phyloP scores from a whole-genome alignment of 1,140 invertebrate species.

The Psilanteris sp. region DNA sequence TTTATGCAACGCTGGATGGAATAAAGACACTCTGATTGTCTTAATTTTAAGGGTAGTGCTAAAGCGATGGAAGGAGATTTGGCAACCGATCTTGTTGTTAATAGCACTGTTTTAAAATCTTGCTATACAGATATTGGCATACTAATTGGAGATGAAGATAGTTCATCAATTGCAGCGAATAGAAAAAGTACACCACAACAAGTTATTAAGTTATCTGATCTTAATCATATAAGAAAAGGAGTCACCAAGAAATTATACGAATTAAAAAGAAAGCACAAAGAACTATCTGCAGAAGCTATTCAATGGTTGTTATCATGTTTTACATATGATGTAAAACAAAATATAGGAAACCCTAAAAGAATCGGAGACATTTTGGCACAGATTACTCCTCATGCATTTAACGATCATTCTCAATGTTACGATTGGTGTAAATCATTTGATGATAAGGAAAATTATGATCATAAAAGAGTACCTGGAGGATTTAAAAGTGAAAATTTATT shows the following conservation, averaged over 20 bases:
- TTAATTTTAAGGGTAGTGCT: slow-evolving; percentile 8
- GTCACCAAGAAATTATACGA: slow-evolving; percentile 6
- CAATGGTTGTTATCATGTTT: slow-evolving; percentile 32
- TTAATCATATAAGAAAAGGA: slow-evolving; percentile 26
- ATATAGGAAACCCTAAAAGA: slow-evolving; percentile 19
- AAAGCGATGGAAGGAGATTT: slow-evolving; percentile 15
- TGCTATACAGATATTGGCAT: slow-evolving; percentile 6
- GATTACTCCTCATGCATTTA: slow-evolving; percentile 41
- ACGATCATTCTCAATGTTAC: slow-evolving; percentile 22
- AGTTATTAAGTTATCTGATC: slow-evolving; percentile 19
- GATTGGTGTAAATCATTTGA: slow-evolving; percentile 11
- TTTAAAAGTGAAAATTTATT: too few relatives aligned
- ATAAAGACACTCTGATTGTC: too few relatives aligned
- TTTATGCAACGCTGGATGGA: too few relatives aligned
- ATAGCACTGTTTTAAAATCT: slow-evolving; percentile 13
- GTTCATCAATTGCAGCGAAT: not conserved
- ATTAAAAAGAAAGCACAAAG: slow-evolving; percentile 8
- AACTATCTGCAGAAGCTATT: slow-evolving; percentile 5
- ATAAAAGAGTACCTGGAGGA: slow-evolving; percentile 20
- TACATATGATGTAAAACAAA: slow-evolving; percentile 35
- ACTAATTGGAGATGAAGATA: slow-evolving; percentile 23
- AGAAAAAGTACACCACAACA: not conserved
- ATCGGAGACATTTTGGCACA: slow-evolving; percentile 12
- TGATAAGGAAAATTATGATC: slow-evolving; percentile 10
- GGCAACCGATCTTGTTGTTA: not conserved